phyloP scores from a whole-genome alignment of 2,113 vertebrate genomes.

The Anolis carolinensis region DNA sequence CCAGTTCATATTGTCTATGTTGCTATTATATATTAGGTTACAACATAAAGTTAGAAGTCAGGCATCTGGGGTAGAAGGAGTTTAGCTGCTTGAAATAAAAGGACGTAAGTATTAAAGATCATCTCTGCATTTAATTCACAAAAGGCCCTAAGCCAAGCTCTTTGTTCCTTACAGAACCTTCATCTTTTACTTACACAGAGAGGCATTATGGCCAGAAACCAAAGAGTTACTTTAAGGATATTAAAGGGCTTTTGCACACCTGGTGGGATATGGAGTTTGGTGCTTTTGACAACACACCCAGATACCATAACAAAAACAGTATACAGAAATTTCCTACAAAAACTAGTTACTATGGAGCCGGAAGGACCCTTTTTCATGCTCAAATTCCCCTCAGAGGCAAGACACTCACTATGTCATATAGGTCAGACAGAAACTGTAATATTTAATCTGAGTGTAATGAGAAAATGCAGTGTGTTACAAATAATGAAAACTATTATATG shows the following conservation, averaged over 20 bases:
- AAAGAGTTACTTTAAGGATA: constrained; percentile 5
- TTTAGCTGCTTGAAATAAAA: constrained; percentile 46
- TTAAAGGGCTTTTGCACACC: neutral
- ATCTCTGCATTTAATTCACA: constrained; percentile 42
- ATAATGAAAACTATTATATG: neutral
- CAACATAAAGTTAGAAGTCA: constrained; percentile 49
- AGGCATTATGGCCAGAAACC: neutral
- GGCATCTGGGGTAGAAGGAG: neutral
- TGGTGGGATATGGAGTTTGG: neutral
- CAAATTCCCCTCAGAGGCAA: neutral
- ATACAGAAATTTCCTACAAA: neutral
- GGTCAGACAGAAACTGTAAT: neutral
- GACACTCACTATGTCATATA: neutral
- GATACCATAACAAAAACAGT: neutral
- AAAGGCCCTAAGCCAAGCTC: neutral
- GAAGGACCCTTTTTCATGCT: neutral
- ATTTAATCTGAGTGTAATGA: neutral
- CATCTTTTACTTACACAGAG: neutral
- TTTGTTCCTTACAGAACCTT: neutral
- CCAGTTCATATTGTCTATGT: constrained; percentile 62
- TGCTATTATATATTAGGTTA: constrained; percentile 61
- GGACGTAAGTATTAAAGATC: constrained; percentile 48
- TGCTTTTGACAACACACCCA: neutral
- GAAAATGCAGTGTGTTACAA: neutral
- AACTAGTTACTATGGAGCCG: neutral